phyloP scores from a whole-genome alignment of 1,140 invertebrate genomes.

The Trypoxylus dichotomus region DNA sequence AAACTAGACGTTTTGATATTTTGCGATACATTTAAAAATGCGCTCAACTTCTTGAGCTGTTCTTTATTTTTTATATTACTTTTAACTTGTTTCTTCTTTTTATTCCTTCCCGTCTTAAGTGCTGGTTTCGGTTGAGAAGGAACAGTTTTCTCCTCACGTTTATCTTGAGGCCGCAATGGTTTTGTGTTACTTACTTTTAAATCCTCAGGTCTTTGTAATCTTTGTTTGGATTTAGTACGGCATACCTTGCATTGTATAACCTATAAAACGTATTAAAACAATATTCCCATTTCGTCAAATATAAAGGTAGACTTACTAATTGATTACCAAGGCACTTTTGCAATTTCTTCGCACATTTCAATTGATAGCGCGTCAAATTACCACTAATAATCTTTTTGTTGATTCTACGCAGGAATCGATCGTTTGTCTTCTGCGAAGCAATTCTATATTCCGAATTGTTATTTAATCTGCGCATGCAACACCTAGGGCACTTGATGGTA shows the following conservation, averaged over 20 bases:
- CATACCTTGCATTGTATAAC: conserved; percentile 11
- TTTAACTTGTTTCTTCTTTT: background rate
- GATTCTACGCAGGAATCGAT: background rate
- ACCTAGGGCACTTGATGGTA: background rate
- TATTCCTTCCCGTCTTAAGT: background rate
- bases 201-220: background rate
- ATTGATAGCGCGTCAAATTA: background rate
- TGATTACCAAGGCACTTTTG: background rate
- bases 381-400: background rate
- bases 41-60: background rate
- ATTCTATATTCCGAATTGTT: conserved; percentile 7
- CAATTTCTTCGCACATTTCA: conserved; percentile 7
- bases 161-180: background rate
- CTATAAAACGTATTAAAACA: background rate
- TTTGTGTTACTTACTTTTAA: background rate
- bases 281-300: background rate
- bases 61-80: background rate
- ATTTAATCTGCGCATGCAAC: background rate
- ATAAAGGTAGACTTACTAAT: background rate
- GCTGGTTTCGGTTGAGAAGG: background rate
- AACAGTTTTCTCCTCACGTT: background rate
- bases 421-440: background rate
- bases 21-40: background rate
- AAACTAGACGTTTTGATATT: background rate
- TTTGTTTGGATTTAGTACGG: background rate